Percentiles rank a stretch among this genome's conserved stretches.
phyloP scores from a whole-genome alignment of 2,113 vertebrate species.

The Heterotis niloticus region DNA sequence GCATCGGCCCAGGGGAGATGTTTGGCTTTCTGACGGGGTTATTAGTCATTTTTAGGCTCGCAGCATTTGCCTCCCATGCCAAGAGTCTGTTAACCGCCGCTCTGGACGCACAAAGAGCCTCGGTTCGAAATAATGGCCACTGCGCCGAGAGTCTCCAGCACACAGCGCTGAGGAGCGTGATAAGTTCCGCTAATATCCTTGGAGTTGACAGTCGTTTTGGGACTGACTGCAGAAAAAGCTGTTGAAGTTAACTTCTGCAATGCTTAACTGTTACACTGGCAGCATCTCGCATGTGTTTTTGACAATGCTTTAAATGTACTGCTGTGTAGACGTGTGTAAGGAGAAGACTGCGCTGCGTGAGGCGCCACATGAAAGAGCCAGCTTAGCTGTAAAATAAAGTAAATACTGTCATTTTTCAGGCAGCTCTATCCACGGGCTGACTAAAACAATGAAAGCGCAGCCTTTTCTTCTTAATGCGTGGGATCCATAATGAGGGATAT shows the following conservation, averaged over 20 bases:
- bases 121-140: background rate
- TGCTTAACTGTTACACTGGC: background rate
- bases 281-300: background rate
- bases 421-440: background rate
- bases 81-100: conserved; percentile 17
- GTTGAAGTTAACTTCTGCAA: too few species aligned
- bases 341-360: background rate
- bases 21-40: conserved; percentile 36
- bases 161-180: too few species aligned
- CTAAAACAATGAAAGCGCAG: conserved; percentile 1
- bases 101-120: background rate
- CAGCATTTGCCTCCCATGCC: conserved; percentile 19
- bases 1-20: conserved; percentile 21
- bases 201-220: background rate
- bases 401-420: background rate
- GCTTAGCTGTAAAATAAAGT: background rate
- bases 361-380: background rate
- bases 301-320: background rate
- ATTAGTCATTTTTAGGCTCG: conserved; percentile 32
- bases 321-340: background rate
- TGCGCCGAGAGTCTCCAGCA: background rate
- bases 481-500: background rate
- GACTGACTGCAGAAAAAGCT: background rate
- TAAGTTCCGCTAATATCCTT: too few species aligned
- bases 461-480: background rate